These are phyloP conservation scores for Luehdorfia chinensis DNA, from an alignment of 1,140 invertebrate species.

Conservation along the genomic window DNA sequence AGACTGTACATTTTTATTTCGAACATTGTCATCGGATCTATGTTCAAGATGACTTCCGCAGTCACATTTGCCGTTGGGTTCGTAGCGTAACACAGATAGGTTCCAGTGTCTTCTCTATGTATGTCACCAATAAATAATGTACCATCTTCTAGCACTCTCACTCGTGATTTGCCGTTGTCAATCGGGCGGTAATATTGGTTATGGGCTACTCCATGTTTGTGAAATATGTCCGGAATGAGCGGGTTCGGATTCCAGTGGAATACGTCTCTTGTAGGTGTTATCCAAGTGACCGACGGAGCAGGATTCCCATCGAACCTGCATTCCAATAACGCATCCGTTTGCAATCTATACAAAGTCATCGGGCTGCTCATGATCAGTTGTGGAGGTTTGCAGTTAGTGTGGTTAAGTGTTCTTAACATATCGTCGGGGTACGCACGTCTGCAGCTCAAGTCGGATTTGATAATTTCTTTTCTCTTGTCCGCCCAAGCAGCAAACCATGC, in stretches of 20 bases:
- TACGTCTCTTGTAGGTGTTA: constrained; percentile 84
- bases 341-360: constrained; percentile 79
- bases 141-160: constrained; percentile 77
- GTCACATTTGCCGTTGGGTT: constrained; percentile 89
- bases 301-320: constrained; percentile 89
- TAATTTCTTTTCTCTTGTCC: constrained; percentile 68
- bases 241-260: constrained; percentile 86
- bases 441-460: constrained; percentile 80
- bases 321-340: constrained; percentile 83
- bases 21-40: constrained; percentile 89
- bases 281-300: constrained; percentile 89
- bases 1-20: constrained; percentile 91
- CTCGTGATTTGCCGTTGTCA: constrained; percentile 71
- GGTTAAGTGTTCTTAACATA: constrained; percentile 81
- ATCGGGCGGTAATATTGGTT: constrained; percentile 70
- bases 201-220: constrained; percentile 81
- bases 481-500: constrained; percentile 89
- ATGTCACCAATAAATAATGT: constrained; percentile 77
- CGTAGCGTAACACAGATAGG: constrained; percentile 90
- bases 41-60: constrained; percentile 83
- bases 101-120: constrained; percentile 88
- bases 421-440: constrained; percentile 81
- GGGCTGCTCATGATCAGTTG: constrained; percentile 78
- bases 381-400: constrained; percentile 84
- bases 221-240: constrained; percentile 79